Percentiles rank a stretch among this genome's conserved stretches.
Evolutionary conservation across 2,888 invertebrate species (phyloP).

Genomic region (Tethea ocularis): DNA sequence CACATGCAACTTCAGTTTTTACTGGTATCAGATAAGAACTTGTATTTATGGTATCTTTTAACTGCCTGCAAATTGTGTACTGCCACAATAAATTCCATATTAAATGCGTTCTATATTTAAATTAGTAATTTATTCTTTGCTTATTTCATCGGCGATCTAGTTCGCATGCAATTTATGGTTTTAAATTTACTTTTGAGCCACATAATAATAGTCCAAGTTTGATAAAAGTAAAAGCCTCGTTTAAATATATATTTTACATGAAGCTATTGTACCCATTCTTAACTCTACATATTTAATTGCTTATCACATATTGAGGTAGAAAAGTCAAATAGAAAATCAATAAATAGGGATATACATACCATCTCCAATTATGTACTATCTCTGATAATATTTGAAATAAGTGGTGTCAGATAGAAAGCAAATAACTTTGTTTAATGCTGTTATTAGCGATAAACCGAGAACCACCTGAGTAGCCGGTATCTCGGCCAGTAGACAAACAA

Average conservation of each 20-base stretch:
- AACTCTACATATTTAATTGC: neutral
- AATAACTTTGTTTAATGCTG: neutral
- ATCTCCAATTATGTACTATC: no score
- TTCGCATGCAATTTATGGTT: neutral
- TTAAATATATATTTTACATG: neutral
- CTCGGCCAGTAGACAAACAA: neutral
- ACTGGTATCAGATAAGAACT: conserved; percentile 10
- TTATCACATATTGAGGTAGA: neutral
- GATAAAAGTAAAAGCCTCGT: neutral
- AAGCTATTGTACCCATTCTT: neutral
- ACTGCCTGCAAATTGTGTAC: conserved; percentile 8
- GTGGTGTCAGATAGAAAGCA: neutral
- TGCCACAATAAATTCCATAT: conserved; percentile 1
- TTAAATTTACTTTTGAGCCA: neutral
- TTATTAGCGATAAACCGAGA: neutral
- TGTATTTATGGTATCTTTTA: conserved; percentile 10
- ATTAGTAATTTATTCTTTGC: neutral
- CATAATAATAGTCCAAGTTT: neutral
- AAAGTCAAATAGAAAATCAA: neutral
- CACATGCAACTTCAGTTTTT: neutral
- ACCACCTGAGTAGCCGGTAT: neutral
- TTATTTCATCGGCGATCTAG: neutral
- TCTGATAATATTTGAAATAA: neutral
- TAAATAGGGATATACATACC: neutral
- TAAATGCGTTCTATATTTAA: neutral